Evolutionary conservation across 2,113 vertebrate genomes (phyloP), one percentile per base, ranked within the genome.

Genomic region (Echinops telfairi): DNA sequence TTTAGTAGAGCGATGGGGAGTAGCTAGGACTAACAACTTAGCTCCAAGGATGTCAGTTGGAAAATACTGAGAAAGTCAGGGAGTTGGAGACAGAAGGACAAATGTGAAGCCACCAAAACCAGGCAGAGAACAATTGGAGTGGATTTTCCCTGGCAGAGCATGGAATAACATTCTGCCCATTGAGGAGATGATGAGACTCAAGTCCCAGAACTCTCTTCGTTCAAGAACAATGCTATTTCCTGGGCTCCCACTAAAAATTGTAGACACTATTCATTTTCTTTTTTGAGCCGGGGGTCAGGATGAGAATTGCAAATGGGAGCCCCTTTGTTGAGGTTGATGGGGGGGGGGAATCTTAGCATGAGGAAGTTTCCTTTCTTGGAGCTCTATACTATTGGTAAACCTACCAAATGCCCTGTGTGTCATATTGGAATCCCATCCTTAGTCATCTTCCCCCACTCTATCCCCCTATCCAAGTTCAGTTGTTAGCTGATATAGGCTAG

Each of bases 11-110:
- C 36, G 78, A 57, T 84, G 47, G 23, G 22, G 87, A 82, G 27
- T 78, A 89, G 27, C 16, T 79, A n/a, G 62, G 16, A 79, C 36
- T 47, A 12, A 62, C 2, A 9, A 36, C n/a, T 23, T 60, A 23
- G 90, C 83, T 86, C 31, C 17, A 80, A 43, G 25, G 62, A 85
- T 47, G 20, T 85, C 77, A 73, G 17, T 78, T 36, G 70, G 29
- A 57, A 94, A 88, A 91, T 81, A 40, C 17, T 31, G 29, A 83
- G 27, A 70, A 78, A 86, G 81, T 92, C 19, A 94, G 60, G 91
- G 93, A 76, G 4, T 71, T 86, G 60, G 27, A n/a, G 43, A 25
- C 66, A 92, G 43, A 84, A 86, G 3, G 31, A 33, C 73, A 84
- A 68, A 68, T 81, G 29, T 87, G 38, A 93, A 91, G 29, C 75